Evolutionary conservation across 2,888 invertebrate species (phyloP), one percentile per base, ranked within the genome.

Genomic region (Mimachlamys varia): DNA sequence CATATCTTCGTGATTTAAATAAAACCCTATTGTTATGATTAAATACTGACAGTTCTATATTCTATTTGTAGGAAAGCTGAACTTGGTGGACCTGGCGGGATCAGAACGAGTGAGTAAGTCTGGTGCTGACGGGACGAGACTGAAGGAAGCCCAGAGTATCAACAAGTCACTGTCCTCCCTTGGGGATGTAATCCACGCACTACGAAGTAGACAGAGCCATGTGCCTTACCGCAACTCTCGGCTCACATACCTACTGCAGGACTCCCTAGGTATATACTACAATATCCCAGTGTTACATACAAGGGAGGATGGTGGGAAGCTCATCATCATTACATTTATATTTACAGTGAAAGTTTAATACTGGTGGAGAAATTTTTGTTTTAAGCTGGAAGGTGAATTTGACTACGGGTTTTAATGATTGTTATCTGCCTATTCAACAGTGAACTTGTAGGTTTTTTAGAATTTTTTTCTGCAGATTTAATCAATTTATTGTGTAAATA

Each of bases 221-320:
- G 96, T 97, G 91, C 97, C 97, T 49, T 97, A 96, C 96, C 96
- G 97, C 91, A 97, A 97, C 95, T 97, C 97, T 92, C 97, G 97
- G 92, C 95, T 97, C 89, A 97, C 97, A 1, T 96, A 97, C 94
- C 95, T 97, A n/a, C 96, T 97, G 92, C 97, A 97, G 94, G 97
- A 97, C 94, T 97, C 97, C 87, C 95, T 97, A 88, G 97, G 96
- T 96, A 93, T 92, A 97, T 15, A 53, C 53, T 10, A 53, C 44
- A 44, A 44, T 44, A 5, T 44, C 44, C 3, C 44, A 44, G 44
- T 44, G 44, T 44, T 44, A 44, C 3, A 44, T 44, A 44, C 4
- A 44, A 44, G 44, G 7, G 44, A 5, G 3, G 44, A 44, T 44
- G 44, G 44, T 44, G 44, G 44, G 4, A 44, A 7, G 7, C 44